Percentiles rank a stretch among this genome's conserved stretches.
phyloP scores from a whole-genome alignment of 2,113 vertebrate species.

The Diadophis punctatus region DNA sequence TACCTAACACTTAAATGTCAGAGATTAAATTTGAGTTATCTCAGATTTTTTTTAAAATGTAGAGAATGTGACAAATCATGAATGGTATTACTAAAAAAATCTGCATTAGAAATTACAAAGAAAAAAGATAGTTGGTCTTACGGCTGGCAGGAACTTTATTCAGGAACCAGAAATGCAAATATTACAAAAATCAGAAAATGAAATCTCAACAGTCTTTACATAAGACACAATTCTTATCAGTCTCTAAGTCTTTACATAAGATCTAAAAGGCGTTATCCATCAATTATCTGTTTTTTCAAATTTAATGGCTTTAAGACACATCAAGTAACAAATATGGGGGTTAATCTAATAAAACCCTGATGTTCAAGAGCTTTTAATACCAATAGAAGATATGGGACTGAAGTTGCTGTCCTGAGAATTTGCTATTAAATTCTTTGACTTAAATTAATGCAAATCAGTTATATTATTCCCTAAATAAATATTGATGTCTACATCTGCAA shows the following conservation, averaged over 20 bases:
- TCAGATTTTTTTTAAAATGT: background rate
- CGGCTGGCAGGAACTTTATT: background rate
- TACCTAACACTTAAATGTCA: background rate
- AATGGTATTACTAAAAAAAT: background rate
- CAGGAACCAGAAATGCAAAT: background rate
- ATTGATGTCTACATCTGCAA: background rate
- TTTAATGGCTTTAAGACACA: background rate
- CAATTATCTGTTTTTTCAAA: background rate
- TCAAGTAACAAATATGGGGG: background rate
- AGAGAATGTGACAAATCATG: background rate
- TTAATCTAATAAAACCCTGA: background rate
- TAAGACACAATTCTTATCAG: background rate
- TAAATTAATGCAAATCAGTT: background rate
- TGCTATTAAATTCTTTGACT: background rate
- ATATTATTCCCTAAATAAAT: background rate
- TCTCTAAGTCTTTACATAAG: background rate
- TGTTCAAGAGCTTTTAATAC: constrained; percentile 22
- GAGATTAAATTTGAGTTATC: background rate
- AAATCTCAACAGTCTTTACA: background rate
- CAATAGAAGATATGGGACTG: background rate
- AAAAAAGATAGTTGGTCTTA: background rate
- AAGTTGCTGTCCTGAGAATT: constrained; percentile 6
- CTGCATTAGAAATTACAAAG: background rate
- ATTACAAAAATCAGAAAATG: background rate
- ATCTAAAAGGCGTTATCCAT: background rate